Evolutionary conservation across 2,113 vertebrate genomes (phyloP).

Genomic region (Corythornis madagascariensis): DNA sequence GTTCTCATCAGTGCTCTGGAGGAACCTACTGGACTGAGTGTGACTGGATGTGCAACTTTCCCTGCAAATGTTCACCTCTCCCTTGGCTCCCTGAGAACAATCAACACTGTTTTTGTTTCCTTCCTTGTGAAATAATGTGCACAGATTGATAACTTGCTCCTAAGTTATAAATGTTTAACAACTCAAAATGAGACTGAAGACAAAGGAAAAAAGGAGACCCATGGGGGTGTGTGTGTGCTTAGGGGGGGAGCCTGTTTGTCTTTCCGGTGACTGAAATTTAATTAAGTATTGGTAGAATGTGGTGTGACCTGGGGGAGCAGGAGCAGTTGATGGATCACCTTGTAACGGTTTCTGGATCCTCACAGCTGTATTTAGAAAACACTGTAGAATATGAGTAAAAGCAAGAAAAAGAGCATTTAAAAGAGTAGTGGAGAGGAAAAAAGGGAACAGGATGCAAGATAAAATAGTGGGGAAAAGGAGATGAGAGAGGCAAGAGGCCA

Average conservation of each 20-base stretch:
- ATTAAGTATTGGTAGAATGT: slow-evolving; percentile 9
- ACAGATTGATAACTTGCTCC: background rate
- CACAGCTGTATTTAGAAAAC: background rate
- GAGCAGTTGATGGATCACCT: background rate
- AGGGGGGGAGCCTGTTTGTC: background rate
- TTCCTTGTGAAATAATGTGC: background rate
- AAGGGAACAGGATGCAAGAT: background rate
- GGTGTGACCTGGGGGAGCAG: background rate
- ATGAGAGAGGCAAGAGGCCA: background rate
- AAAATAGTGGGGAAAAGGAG: background rate
- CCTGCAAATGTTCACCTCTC: background rate
- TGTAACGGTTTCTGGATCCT: background rate
- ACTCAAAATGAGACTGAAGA: slow-evolving; percentile 5
- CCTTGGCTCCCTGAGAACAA: background rate
- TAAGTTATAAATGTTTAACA: slow-evolving; percentile 41
- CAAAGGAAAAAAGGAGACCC: slow-evolving; percentile 1
- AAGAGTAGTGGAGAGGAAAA: background rate
- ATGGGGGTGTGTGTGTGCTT: background rate
- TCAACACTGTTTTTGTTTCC: background rate
- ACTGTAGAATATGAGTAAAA: background rate
- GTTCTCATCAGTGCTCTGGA: too few species aligned
- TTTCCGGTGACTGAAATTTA: slow-evolving; percentile 14
- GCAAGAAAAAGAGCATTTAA: background rate
- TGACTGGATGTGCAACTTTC: too few species aligned
- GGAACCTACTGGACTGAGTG: too few species aligned